These are phyloP conservation scores for Vombatus ursinus DNA, from an alignment of 2,113 vertebrate genomes.

Conservation along the genomic window DNA sequence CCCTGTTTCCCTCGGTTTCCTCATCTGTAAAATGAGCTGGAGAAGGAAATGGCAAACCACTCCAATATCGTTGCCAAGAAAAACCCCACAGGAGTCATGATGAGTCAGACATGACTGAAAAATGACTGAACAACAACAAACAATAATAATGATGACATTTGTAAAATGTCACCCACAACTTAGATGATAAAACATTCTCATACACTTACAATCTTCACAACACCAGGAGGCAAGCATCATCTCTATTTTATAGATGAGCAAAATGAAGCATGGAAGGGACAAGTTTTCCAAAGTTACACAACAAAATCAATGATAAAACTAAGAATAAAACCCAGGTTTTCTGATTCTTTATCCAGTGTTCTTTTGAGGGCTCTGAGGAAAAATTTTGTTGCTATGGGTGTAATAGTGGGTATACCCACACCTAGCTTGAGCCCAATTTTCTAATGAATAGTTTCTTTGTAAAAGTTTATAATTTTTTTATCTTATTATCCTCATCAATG, in stretches of 20 bases:
- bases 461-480: neutral
- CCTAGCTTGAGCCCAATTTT: neutral
- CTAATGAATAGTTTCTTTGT: slow-evolving; percentile 31
- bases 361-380: neutral
- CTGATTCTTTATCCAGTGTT: neutral
- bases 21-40: neutral
- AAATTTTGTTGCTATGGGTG: slow-evolving; percentile 51
- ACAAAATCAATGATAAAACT: neutral
- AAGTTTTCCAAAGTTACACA: neutral
- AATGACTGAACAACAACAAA: neutral
- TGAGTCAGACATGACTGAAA: neutral
- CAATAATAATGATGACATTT: neutral
- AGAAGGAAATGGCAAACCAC: neutral
- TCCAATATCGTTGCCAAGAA: neutral
- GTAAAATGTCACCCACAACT: neutral
- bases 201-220: neutral
- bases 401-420: slow-evolving; percentile 42
- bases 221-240: neutral
- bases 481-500: neutral
- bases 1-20: neutral
- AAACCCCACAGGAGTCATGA: neutral
- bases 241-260: neutral
- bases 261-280: neutral
- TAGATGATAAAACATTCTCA: neutral
- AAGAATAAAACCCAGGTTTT: neutral